A percentile compares a stretch with the other conserved stretches of the same genome.
phyloP scores from a whole-genome alignment of 2,113 vertebrate species.

The Engraulis encrasicolus region DNA sequence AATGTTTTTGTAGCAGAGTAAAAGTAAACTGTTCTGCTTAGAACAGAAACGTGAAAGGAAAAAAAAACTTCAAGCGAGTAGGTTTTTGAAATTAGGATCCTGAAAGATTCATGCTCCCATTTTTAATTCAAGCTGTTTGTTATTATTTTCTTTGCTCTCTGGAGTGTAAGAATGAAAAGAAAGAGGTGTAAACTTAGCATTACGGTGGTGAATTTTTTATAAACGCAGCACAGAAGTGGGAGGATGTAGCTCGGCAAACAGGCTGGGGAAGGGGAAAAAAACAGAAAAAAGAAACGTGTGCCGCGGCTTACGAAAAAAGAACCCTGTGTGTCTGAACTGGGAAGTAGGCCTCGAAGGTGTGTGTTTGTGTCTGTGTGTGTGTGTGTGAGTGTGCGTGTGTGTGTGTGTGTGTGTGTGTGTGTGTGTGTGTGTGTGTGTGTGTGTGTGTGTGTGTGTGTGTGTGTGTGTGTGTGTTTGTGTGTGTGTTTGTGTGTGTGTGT shows the following conservation, averaged over 20 bases:
- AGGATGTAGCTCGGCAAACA: conserved; percentile 70
- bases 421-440: conserved; percentile 29
- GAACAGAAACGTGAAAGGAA: conserved; percentile 70
- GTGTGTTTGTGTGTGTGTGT: conserved; percentile 18
- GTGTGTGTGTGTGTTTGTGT: conserved; percentile 17
- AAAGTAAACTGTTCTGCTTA: conserved; percentile 71
- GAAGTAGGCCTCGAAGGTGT: conserved; percentile 49
- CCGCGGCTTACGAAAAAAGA: background rate
- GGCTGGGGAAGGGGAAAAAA: conserved; percentile 62
- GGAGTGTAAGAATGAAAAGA: conserved; percentile 59
- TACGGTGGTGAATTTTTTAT: conserved; percentile 73
- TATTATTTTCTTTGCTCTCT: conserved; percentile 8
- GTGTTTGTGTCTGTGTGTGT: conserved; percentile 31
- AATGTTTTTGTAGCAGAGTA: conserved; percentile 17
- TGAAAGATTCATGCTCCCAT: conserved; percentile 77
- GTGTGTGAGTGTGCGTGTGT: background rate
- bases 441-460: conserved; percentile 23
- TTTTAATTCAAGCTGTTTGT: conserved; percentile 69
- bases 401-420: conserved; percentile 40
- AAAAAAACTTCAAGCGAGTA: conserved; percentile 60
- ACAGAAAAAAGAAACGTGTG: conserved; percentile 40
- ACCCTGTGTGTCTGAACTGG: conserved; percentile 44
- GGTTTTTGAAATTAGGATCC: conserved; percentile 72
- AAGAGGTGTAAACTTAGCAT: conserved; percentile 26
- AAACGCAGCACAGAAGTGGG: conserved; percentile 47